A percentile compares a stretch with the other conserved stretches of the same genome.
These are phyloP conservation scores for Harpegnathos saltator DNA, from an alignment of 1,140 invertebrate species.

Conservation along the genomic window DNA sequence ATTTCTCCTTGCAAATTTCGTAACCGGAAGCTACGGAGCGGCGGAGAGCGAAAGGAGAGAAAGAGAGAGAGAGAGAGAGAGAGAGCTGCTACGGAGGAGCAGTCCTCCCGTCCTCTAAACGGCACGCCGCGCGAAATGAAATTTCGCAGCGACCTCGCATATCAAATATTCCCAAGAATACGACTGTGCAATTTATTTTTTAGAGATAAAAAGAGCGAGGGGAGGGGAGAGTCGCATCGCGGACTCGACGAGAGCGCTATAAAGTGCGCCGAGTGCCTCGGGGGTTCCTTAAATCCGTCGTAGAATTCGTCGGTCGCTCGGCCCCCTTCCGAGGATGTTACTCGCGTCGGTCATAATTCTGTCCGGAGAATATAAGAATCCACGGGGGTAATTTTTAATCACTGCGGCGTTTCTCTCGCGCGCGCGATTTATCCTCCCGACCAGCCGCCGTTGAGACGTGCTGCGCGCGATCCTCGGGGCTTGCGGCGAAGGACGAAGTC, in stretches of 20 bases:
- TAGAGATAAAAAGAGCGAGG: background rate
- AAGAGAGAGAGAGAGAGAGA: background rate
- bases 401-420: background rate
- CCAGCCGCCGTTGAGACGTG: background rate
- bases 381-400: background rate
- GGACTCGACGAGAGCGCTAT: too few species aligned
- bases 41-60: background rate
- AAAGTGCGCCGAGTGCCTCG: slow-evolving; percentile 1
- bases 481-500: slow-evolving; percentile 11
- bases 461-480: background rate
- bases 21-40: background rate
- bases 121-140: slow-evolving; percentile 32
- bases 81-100: too few species aligned
- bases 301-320: background rate
- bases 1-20: slow-evolving; percentile 41
- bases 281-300: background rate
- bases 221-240: too few species aligned
- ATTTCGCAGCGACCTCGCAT: slow-evolving; percentile 31
- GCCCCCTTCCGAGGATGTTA: background rate
- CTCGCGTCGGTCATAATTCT: too few species aligned
- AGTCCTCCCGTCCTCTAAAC: slow-evolving; percentile 37
- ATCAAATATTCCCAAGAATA: slow-evolving; percentile 24
- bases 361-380: background rate
- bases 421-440: background rate
- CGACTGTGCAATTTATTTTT: slow-evolving; percentile 20